Conservation (phyloP, 2,888 invertebrate genomes). For the Boloria euphrosyne region DNA sequence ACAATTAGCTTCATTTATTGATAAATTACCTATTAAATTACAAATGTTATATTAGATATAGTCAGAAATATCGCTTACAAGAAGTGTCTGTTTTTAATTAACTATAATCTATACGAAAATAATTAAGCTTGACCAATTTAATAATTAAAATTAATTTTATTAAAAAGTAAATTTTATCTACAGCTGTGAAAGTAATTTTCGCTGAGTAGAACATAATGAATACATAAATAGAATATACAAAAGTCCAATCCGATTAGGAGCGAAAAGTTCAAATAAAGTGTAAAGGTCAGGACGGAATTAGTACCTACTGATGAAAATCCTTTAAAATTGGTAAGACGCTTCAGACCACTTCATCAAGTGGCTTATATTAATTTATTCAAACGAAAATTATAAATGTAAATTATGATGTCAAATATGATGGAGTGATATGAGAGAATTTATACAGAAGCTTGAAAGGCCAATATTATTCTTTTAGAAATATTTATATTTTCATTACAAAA, state of each 20-base stretch:
- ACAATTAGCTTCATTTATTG: no score
- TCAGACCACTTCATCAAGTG: background rate
- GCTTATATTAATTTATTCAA: background rate
- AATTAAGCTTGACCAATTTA: no score
- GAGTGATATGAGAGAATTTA: no score
- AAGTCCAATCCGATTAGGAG: slow-evolving; percentile 13
- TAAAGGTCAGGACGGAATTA: slow-evolving; percentile 3
- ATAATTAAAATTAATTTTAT: no score
- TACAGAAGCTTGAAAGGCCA: no score
- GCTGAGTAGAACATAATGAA: background rate
- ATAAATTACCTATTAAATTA: no score
- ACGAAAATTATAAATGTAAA: background rate
- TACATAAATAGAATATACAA: slow-evolving; percentile 3
- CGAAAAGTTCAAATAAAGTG: background rate
- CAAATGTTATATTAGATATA: no score
- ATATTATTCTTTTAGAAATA: no score
- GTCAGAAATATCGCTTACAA: no score
- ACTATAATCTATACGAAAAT: no score
- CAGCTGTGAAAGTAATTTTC: slow-evolving; percentile 3
- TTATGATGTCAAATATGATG: background rate
- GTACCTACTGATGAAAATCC: background rate
- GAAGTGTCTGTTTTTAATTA: no score
- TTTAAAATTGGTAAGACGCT: background rate
- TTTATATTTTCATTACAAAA: no score
- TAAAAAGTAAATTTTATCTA: background rate